Base-by-base conservation (phyloP, 2,797 vertebrate species). In the Discoglossus pictus region DNA sequence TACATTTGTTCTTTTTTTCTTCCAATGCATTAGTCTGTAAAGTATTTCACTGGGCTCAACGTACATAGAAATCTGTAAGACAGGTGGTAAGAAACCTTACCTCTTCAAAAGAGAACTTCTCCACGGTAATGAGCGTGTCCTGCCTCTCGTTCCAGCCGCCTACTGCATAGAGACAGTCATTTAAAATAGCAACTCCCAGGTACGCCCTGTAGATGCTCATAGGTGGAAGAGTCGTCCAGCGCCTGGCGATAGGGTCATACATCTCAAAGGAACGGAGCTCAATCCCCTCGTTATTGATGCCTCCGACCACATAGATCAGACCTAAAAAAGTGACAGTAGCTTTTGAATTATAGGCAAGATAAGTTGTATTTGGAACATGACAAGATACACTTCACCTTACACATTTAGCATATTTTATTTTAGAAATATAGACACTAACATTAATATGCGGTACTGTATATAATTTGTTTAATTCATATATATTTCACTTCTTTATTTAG, bases 81-180 rank as follows among this genome's bases (percentile, higher is more conserved):
- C 8, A 31, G 27, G 7, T 7, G 2, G 8, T n/a, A n/a, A n/a
- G n/a, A n/a, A 17, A 20, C n/a, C 3, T 51, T 75, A 98, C 96
- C 94, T 98, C 93, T 75, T 98, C 94, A 1, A 96, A 93, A 61
- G 93, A 96, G 75, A 94, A 99, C 76, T 93, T 97, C 80, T 99
- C 97, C 65, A 96, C 95, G 0, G 93, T 94, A 75, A 92, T 89
- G 79, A 99, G 87, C 0, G 93, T 92, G 16, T 94, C 96, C 75
- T 97, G 86, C 0, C 89, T 88, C 76, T 98, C 95, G 18, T 98
- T 98, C 93, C 94, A 97, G 59, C 97, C 96, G 27, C 97, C 97
- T 56, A 99, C 87, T 1, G 94, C 93, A 10, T 97, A 99, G 73
- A 99, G 91, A 50, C 90, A 95, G 78, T 97, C 95, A 10, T 94